These are phyloP conservation scores for Acromyrmex echinatior DNA, from an alignment of 1,140 invertebrate genomes.

Conservation along the genomic window DNA sequence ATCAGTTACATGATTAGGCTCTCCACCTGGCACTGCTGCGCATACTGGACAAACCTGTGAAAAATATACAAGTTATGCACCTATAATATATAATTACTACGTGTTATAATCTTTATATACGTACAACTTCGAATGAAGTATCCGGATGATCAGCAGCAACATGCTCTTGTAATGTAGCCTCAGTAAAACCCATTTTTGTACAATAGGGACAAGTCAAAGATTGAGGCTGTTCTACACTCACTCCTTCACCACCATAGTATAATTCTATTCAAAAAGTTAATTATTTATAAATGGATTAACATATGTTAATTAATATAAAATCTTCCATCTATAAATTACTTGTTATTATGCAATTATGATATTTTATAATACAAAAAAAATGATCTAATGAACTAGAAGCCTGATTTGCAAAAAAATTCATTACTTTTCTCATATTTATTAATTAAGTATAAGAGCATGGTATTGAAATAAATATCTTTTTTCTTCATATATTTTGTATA, in stretches of 20 bases:
- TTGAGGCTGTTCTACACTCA: constrained; percentile 96
- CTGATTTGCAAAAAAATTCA: not conserved
- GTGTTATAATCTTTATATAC: constrained; percentile 76
- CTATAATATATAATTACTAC: not conserved
- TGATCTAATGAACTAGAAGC: not conserved
- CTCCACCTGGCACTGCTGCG: constrained; percentile 97
- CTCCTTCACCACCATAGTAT: constrained; percentile 97
- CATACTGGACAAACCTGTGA: constrained; percentile 97
- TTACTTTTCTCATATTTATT: not conserved
- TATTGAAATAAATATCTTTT: not conserved
- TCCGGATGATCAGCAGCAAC: constrained; percentile 96
- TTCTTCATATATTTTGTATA: not conserved
- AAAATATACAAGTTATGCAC: constrained; percentile 32
- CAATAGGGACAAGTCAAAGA: constrained; percentile 99
- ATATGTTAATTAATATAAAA: not conserved
- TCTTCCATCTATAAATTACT: constrained; percentile 4
- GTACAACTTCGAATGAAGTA: constrained; percentile 94
- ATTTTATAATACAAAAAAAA: not conserved
- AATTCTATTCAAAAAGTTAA: constrained; percentile 89
- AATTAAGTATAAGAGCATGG: not conserved
- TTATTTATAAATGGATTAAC: constrained; percentile 35
- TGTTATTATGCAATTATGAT: not conserved
- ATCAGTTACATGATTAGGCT: constrained; percentile 98
- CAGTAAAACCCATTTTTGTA: constrained; percentile 98
- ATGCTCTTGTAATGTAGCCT: constrained; percentile 96